These are phyloP conservation scores for Desoria tigrina DNA, from an alignment of 2,888 invertebrate species.

Conservation along the genomic window DNA sequence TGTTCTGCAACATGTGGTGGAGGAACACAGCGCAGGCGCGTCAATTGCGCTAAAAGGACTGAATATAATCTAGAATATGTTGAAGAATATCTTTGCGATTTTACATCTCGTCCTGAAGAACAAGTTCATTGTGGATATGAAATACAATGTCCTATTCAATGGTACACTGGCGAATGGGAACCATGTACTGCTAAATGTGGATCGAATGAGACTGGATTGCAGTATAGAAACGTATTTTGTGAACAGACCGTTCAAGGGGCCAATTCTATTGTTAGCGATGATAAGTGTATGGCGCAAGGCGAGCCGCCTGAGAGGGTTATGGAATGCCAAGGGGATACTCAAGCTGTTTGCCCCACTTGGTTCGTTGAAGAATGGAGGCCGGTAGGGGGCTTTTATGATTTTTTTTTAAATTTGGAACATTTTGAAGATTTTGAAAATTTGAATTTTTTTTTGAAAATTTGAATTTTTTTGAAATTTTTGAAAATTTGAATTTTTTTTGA, in stretches of 20 bases:
- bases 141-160: constrained; percentile 70
- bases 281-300: constrained; percentile 8
- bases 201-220: constrained; percentile 48
- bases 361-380: no score
- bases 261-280: constrained; percentile 71
- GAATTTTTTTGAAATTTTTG: no score
- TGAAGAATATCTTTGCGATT: constrained; percentile 76
- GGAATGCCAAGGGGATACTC: no score
- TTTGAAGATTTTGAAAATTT: no score
- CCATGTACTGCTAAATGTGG: constrained; percentile 82
- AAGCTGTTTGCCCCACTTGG: no score
- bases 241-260: constrained; percentile 75
- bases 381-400: no score
- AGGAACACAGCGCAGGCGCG: constrained; percentile 62
- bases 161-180: constrained; percentile 78
- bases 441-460: no score
- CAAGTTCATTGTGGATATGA: constrained; percentile 74
- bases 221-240: constrained; percentile 67
- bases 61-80: constrained; percentile 62
- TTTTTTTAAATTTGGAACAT: no score
- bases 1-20: constrained; percentile 89
- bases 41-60: constrained; percentile 26
- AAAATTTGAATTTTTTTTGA: no score
- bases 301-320: no score
- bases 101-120: constrained; percentile 69